phyloP scores from a whole-genome alignment of 2,113 vertebrate genomes.

The Melanerpes formicivorus region DNA sequence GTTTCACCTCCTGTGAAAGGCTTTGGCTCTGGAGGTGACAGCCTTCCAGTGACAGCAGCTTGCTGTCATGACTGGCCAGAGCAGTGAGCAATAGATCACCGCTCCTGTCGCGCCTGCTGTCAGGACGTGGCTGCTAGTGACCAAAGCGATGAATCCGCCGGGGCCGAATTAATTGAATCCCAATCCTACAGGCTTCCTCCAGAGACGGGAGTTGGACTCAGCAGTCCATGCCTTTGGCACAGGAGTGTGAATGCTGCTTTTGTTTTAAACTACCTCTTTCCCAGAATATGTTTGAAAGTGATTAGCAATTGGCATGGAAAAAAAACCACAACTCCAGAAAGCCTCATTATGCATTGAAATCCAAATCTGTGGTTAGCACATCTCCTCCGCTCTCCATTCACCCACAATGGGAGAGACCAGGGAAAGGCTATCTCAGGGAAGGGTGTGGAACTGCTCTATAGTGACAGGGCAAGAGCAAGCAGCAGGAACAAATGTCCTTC shows the following conservation, averaged over 20 bases:
- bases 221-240: neutral
- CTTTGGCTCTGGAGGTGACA: neutral
- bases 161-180: conserved; percentile 38
- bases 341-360: neutral
- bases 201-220: neutral
- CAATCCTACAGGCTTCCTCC: neutral
- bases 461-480: neutral
- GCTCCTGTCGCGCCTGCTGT: neutral
- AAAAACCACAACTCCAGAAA: neutral
- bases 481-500: neutral
- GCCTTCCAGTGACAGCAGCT: neutral
- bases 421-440: neutral
- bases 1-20: accelerated
- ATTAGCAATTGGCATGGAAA: neutral
- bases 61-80: neutral
- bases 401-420: neutral
- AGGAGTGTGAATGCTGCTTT: neutral
- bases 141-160: neutral
- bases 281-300: neutral
- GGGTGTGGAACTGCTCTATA: neutral
- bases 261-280: neutral
- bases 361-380: neutral
- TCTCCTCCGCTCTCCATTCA: neutral
- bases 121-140: neutral
- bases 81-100: conserved; percentile 10